Conservation (phyloP, 2,113 vertebrate species). For the Terrapene triunguis region DNA sequence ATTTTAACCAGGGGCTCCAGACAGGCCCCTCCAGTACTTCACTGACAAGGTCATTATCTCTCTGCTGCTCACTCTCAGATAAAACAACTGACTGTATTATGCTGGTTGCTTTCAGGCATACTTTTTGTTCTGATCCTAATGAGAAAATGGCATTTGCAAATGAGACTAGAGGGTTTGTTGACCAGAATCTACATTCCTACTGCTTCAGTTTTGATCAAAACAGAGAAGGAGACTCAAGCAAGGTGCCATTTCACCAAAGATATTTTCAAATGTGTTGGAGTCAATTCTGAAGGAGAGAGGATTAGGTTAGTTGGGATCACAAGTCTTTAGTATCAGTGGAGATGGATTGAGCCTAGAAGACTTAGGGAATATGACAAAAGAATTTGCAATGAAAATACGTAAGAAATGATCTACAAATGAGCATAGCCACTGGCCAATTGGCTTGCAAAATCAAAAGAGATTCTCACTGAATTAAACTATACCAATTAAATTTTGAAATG, state of each 20-base stretch:
- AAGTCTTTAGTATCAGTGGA: not conserved
- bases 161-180: not conserved
- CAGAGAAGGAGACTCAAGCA: not conserved
- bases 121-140: not conserved
- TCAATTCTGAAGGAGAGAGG: not conserved
- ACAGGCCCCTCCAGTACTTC: not conserved
- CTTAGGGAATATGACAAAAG: not conserved
- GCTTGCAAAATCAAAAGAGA: not conserved
- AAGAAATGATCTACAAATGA: not conserved
- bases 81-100: not conserved
- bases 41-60: not conserved
- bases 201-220: not conserved
- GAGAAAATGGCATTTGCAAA: not conserved
- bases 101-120: not conserved
- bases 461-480: not conserved
- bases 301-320: not conserved
- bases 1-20: not conserved
- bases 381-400: not conserved
- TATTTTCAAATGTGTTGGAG: not conserved
- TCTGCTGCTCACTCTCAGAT: not conserved
- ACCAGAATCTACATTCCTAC: not conserved
- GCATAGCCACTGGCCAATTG: not conserved
- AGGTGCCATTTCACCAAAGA: not conserved
- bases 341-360: not conserved
- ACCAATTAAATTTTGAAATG: not conserved